Base-by-base conservation (phyloP, 2,797 vertebrate genomes). In the Dryobates pubescens region DNA sequence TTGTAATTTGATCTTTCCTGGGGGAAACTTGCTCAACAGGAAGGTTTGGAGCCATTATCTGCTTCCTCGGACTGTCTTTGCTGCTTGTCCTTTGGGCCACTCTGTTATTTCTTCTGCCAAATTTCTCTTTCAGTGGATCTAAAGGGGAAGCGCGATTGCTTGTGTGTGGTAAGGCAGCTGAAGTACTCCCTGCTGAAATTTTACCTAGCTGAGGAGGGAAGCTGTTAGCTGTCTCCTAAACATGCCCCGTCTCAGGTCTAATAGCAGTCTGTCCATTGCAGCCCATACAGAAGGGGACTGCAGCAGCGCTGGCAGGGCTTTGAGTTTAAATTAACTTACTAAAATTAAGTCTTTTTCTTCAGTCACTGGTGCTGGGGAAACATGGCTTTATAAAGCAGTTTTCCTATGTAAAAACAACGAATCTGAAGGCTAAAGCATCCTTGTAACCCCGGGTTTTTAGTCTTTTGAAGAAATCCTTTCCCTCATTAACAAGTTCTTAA, bases 1-100 rank as follows among this genome's bases (percentile, higher is more conserved):
- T 88, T 88, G n/a, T 80, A 49, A 69, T 88, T 83, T 81, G 49
- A 13, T 68, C 57, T 58, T 73, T 73, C 68, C 59, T 59, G 41
- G 17, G 47, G 47, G 13, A 4, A 57, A 64, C n/a, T 73, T 64
- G 49, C 71, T 83, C 38, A 16, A 13, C 32, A 30, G 86, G 61
- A 81, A 26, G 69, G 7, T 68, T 91, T 56, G 62, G 58, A 72
- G 30, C 73, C 56, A 2, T 82, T 78, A 17, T 17, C 70, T 78
- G 19, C 63, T 90, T 69, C n/a, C 56, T 86, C 56, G 53, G 47
- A 27, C 70, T 81, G 79, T 30, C 30, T 74, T 86, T 76, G 34
- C 47, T 74, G 24, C 1, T 75, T 90, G 79, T 90, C 36, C 24
- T 87, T 81, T 54, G 63, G 68, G 43, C 43, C 13, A 8, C 17